These are phyloP conservation scores for Leguminivora glycinivorella DNA, from an alignment of 1,140 invertebrate genomes.

Conservation along the genomic window DNA sequence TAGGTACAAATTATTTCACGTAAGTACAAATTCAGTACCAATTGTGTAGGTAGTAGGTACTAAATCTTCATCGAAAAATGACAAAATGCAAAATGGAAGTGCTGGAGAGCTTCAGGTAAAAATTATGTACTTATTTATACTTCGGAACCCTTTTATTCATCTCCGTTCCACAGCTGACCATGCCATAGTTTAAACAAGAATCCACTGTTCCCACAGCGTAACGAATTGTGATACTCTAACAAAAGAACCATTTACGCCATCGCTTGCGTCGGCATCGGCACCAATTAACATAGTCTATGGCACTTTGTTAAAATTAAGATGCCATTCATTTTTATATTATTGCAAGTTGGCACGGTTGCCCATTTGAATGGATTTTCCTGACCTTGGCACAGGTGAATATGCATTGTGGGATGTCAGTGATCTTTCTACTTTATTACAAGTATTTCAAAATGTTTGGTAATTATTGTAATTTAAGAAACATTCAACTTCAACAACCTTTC, in stretches of 20 bases:
- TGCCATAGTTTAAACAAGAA: neutral
- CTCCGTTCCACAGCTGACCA: neutral
- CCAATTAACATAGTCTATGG: neutral
- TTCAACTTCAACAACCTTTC: too few relatives aligned
- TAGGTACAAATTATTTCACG: too few relatives aligned
- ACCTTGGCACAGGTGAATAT: neutral
- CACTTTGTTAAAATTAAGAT: constrained; percentile 15
- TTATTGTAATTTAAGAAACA: too few relatives aligned
- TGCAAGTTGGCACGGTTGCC: constrained; percentile 4
- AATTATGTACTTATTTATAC: neutral
- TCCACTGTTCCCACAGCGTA: constrained; percentile 4
- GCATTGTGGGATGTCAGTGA: neutral
- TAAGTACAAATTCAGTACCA: too few relatives aligned
- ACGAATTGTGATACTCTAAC: constrained; percentile 7
- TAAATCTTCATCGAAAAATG: too few relatives aligned
- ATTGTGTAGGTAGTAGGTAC: too few relatives aligned
- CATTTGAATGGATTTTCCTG: neutral
- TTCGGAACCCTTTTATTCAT: neutral
- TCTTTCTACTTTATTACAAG: neutral
- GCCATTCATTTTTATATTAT: constrained; percentile 9
- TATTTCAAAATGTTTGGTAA: neutral
- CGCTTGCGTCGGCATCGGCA: constrained; percentile 7
- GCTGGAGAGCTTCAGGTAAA: too few relatives aligned
- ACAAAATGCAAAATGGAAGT: too few relatives aligned
- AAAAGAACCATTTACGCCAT: constrained; percentile 7